A percentile compares a stretch with the other conserved stretches of the same genome.
These are phyloP conservation scores for Xanthostigma xanthostigma DNA, from an alignment of 2,888 invertebrate genomes.

Conservation along the genomic window DNA sequence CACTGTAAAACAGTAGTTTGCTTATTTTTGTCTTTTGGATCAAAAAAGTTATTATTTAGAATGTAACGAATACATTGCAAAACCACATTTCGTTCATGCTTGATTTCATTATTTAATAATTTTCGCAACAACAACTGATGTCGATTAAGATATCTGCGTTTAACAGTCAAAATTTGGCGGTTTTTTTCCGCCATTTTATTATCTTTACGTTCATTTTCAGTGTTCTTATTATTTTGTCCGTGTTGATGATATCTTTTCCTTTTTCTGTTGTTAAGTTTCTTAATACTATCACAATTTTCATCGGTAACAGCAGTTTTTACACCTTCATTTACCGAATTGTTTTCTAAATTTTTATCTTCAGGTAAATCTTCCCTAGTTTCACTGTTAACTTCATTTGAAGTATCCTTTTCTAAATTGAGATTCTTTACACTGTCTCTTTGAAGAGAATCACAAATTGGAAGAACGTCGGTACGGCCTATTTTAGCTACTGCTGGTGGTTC, in stretches of 20 bases:
- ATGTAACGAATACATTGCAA: constrained; percentile 76
- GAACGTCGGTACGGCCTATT: constrained; percentile 7
- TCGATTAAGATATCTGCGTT: neutral
- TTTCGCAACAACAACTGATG: constrained; percentile 45
- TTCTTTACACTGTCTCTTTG: no score
- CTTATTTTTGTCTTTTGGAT: constrained; percentile 34
- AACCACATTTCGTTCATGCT: constrained; percentile 72
- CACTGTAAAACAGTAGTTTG: constrained; percentile 78
- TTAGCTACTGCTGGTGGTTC: constrained; percentile 7
- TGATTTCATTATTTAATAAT: constrained; percentile 61
- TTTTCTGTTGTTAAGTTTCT: constrained; percentile 1
- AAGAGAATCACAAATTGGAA: no score
- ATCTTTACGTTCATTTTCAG: neutral
- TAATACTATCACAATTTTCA: no score
- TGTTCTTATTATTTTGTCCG: neutral
- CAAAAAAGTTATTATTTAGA: constrained; percentile 62
- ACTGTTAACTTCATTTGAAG: neutral
- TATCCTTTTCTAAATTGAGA: no score
- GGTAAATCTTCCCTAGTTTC: neutral
- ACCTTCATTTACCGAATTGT: no score
- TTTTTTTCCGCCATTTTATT: no score
- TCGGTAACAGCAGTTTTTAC: no score
- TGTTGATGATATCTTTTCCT: neutral
- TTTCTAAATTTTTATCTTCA: neutral
- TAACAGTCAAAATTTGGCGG: no score